A percentile compares a stretch with the other conserved stretches of the same genome.
These are phyloP conservation scores for Polylopha cassiicola DNA, from an alignment of 2,888 invertebrate species.

Conservation along the genomic window DNA sequence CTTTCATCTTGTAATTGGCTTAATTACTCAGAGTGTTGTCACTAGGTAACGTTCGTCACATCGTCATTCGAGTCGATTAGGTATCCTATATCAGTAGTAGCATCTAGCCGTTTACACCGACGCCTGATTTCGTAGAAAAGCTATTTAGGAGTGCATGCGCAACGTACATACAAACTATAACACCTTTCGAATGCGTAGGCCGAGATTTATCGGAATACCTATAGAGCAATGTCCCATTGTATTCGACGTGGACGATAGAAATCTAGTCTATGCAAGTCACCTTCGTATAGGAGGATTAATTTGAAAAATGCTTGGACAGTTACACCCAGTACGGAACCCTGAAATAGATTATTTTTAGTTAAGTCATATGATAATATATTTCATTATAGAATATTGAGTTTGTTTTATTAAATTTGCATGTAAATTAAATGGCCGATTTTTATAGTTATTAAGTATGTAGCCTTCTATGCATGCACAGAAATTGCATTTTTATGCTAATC, in stretches of 20 bases:
- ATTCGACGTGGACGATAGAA: slow-evolving; percentile 40
- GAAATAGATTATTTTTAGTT: too few species aligned
- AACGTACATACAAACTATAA: slow-evolving; percentile 32
- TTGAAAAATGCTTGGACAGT: slow-evolving; percentile 3
- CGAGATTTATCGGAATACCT: slow-evolving; percentile 43
- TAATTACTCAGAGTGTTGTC: too few species aligned
- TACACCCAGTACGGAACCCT: too few species aligned
- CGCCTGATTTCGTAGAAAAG: slow-evolving; percentile 47
- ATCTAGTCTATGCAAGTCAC: slow-evolving; percentile 47
- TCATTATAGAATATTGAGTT: too few species aligned
- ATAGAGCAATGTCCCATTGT: slow-evolving; percentile 52
- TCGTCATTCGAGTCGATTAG: slow-evolving; percentile 28
- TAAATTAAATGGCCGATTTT: too few species aligned
- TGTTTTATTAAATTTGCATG: too few species aligned
- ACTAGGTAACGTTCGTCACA: slow-evolving; percentile 20
- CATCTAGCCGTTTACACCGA: slow-evolving; percentile 39
- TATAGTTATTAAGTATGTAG: too few species aligned
- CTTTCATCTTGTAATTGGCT: too few species aligned
- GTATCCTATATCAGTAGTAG: slow-evolving; percentile 42
- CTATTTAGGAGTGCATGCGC: slow-evolving; percentile 45
- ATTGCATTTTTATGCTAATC: too few species aligned
- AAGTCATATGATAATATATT: too few species aligned
- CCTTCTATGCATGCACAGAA: too few species aligned
- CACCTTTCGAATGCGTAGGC: slow-evolving; percentile 47
- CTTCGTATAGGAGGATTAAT: slow-evolving; percentile 22